A percentile compares a stretch with the other conserved stretches of the same genome.
phyloP scores from a whole-genome alignment of 2,888 invertebrate species.

The Ichneumoninae sp. region DNA sequence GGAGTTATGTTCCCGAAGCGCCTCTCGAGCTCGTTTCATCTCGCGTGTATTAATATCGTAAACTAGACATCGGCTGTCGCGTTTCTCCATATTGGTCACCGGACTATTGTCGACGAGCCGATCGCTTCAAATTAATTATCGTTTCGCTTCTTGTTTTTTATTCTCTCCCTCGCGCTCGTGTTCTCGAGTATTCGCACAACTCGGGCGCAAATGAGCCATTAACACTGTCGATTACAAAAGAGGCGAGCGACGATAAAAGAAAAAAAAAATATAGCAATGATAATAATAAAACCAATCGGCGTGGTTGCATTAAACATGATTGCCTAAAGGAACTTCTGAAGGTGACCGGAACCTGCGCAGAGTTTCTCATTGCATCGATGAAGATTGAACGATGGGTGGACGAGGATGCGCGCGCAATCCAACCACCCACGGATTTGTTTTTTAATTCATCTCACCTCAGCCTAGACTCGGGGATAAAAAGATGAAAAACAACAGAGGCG shows the following conservation, averaged over 20 bases:
- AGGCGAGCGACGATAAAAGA: conserved; percentile 1
- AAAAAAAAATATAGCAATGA: not conserved
- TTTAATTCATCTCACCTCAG: not conserved
- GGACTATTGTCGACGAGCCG: conserved; percentile 56
- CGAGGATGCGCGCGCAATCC: conserved; percentile 30
- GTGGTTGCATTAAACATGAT: conserved; percentile 41
- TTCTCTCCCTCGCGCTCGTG: no score
- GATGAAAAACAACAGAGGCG: conserved; percentile 16
- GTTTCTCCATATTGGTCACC: conserved; percentile 51
- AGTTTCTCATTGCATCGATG: conserved; percentile 22
- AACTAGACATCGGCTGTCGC: conserved; percentile 33
- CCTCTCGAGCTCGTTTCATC: conserved; percentile 18
- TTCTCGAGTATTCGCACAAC: conserved; percentile 24
- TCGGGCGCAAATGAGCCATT: conserved; percentile 37
- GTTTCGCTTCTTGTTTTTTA: conserved; percentile 36
- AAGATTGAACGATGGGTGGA: conserved; percentile 5
- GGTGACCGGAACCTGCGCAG: conserved; percentile 51
- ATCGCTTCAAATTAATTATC: conserved; percentile 56
- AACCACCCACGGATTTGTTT: conserved; percentile 24
- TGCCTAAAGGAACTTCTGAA: conserved; percentile 32
- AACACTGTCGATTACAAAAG: conserved; percentile 26
- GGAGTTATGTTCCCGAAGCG: conserved; percentile 29
- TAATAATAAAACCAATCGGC: conserved; percentile 8
- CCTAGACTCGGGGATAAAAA: conserved; percentile 5
- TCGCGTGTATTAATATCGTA: conserved; percentile 37